A percentile compares a stretch with the other conserved stretches of the same genome.
phyloP scores from a whole-genome alignment of 2,113 vertebrate genomes.

The Pongo abelii region DNA sequence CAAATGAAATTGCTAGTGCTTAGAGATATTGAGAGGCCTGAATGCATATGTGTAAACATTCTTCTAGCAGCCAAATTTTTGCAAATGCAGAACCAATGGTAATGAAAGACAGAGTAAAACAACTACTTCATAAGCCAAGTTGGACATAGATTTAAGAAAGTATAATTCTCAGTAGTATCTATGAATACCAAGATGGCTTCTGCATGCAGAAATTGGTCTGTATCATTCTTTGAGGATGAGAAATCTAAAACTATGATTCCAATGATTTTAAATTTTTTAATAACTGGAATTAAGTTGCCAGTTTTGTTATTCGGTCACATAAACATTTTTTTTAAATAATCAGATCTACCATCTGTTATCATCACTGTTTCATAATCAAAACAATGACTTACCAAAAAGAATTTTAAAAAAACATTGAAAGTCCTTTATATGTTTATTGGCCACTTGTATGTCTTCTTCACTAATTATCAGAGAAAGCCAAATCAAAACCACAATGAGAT shows the following conservation, averaged over 20 bases:
- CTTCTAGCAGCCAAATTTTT: background rate
- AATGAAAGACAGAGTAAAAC: background rate
- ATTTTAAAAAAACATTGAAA: background rate
- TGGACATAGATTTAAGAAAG: background rate
- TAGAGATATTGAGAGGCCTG: background rate
- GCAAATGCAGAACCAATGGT: background rate
- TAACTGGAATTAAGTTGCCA: background rate
- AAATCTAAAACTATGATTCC: background rate
- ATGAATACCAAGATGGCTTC: background rate
- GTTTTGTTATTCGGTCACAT: background rate
- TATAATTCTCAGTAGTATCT: background rate
- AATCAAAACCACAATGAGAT: too few species aligned
- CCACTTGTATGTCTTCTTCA: too few species aligned
- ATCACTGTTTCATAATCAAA: background rate
- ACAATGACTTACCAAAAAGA: background rate
- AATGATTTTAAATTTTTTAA: background rate
- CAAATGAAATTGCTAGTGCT: background rate
- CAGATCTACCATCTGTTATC: background rate
- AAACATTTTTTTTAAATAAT: background rate
- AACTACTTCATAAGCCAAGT: background rate
- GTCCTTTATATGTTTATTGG: too few species aligned
- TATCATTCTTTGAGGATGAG: background rate
- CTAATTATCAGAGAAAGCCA: too few species aligned
- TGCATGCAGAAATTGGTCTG: background rate
- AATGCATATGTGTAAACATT: background rate